These are phyloP conservation scores for Scrobipalpa costella DNA, from an alignment of 2,888 invertebrate species.

Conservation along the genomic window DNA sequence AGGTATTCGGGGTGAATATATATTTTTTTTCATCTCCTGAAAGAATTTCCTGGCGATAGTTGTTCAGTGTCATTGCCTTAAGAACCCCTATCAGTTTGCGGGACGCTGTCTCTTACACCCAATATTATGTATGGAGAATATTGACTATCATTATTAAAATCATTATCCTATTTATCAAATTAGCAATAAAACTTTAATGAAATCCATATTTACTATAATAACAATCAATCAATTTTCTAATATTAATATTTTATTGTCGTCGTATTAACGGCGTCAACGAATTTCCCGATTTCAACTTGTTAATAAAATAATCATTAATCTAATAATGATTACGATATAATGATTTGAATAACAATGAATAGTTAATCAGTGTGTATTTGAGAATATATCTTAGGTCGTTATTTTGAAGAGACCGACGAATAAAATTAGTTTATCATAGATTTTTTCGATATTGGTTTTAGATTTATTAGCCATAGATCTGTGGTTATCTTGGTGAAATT, in stretches of 20 bases:
- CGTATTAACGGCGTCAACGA: slow-evolving; percentile 36
- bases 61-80: no score
- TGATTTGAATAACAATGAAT: slow-evolving; percentile 64
- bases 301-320: slow-evolving; percentile 58
- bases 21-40: no score
- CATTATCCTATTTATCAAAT: slow-evolving; percentile 10
- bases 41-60: no score
- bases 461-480: slow-evolving; percentile 26
- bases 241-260: slow-evolving; percentile 27
- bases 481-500: slow-evolving; percentile 27
- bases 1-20: no score
- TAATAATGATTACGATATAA: slow-evolving; percentile 52
- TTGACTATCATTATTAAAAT: slow-evolving; percentile 3
- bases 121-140: not conserved
- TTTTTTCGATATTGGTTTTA: slow-evolving; percentile 28
- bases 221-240: slow-evolving; percentile 30
- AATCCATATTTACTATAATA: slow-evolving; percentile 22
- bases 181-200: slow-evolving; percentile 16
- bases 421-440: slow-evolving; percentile 44
- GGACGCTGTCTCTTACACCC: no score
- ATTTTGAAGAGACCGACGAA: slow-evolving; percentile 54
- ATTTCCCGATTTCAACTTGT: slow-evolving; percentile 39
- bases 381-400: slow-evolving; percentile 51
- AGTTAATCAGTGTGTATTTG: slow-evolving; percentile 52
- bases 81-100: no score